Evolutionary conservation across 2,888 invertebrate genomes (phyloP), one percentile per base, ranked within the genome.

Genomic region (Apotomis betuletana): DNA sequence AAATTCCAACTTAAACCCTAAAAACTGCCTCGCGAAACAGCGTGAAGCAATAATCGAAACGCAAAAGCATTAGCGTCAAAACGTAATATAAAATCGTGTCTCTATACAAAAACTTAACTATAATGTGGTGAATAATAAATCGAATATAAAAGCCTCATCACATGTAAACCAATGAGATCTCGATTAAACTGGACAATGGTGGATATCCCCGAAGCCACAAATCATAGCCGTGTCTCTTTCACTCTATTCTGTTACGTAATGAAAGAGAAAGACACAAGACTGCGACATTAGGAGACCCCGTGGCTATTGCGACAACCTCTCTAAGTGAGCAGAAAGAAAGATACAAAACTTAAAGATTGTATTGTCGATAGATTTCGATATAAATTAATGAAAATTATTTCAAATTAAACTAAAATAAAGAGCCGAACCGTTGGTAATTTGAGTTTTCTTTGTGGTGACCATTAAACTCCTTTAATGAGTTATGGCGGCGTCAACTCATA

Each of bases 141-240:
- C 83, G 81, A 83, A 81, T 81, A 84, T 74, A 79, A 82, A 85
- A 90, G 90, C 90, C 90, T 90, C 90, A 85, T 87, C 83, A 87
- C 85, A 84, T 80, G 81, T 83, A 82, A 84, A 85, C 85, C 88
- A 86, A 83, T 90, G 90, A 90, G 90, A 90, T 90, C 90, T 86
- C 83, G 69, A 79, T 76, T 74, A 60, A 72, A 77, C 67, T 46
- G 70, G 61, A 65, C 60, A 51, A 38, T 51, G n/a, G 27, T 65
- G 51, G 13, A 38, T 15, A 51, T 51, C 46, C 10, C 13, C 54
- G 15, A 49, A 49, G 49, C 9, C 9, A 49, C 9, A 49, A 49
- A 49, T 49, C 9, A 9, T 49, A 49, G 49, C 6, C 4, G 41
- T 49, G 49, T 49, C 49, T 9, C 49, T 51, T 62, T 36, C 61